Evolutionary conservation across 2,113 vertebrate species (phyloP), one percentile per base, ranked within the genome.

Genomic region (Phrynosoma platyrhinos): DNA sequence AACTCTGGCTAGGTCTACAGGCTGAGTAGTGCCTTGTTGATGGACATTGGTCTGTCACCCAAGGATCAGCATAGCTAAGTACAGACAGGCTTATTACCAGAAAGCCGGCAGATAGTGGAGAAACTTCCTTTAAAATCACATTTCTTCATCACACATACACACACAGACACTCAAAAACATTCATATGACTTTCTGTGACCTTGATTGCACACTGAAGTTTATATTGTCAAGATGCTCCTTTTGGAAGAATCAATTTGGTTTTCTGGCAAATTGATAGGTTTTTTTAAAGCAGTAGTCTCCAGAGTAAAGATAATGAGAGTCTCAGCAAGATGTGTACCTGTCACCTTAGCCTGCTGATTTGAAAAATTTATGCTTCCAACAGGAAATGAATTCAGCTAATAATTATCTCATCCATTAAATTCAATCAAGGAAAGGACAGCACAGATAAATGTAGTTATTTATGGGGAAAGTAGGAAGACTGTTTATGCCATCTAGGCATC

Each of bases 351-450:
- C 58, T 71, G 82, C 27, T 90, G 85, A 83, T 78, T 87, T 84
- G 66, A 94, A 91, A 93, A 91, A 87, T 55, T 79, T 82, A 8
- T 91, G 89, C 69, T 92, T 94, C 89, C 90, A 89, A 85, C 68
- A 87, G 88, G 58, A 94, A 92, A 90, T 86, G 83, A 90, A 90
- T 89, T 75, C 89, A 55, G 74, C 85, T 88, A 89, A 88, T 92
- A 92, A 88, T 89, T 0, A 90, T 90, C 91, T 93, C 86, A 90
- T 88, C 86, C 88, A 85, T 12, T 7, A 90, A 92, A 93, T 87
- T 76, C 75, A 90, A 90, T 93, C 55, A 87, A 90, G 13, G 32
- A 92, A 58, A 91, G 76, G 76, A 42, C 82, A 91, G 81, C n/a
- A 77, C 87, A 92, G 30, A 85, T 81, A 14, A 92, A 86, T 91